phyloP scores from a whole-genome alignment of 2,888 invertebrate genomes.

The Mycalesis mineus region DNA sequence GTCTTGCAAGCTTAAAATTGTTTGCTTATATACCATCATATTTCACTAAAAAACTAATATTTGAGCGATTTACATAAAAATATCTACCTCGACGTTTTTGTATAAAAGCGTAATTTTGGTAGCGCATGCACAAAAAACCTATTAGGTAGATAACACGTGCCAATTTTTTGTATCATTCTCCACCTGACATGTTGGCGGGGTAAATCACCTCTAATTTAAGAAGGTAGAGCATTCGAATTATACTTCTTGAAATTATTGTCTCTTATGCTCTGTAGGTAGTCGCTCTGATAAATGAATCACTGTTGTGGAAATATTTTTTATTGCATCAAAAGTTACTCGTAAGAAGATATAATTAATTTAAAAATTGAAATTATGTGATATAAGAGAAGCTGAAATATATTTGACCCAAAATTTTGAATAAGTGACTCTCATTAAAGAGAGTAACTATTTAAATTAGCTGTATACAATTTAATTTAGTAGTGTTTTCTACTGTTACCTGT shows the following conservation, averaged over 20 bases:
- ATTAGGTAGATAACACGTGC: constrained; percentile 29
- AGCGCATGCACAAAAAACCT: constrained; percentile 21
- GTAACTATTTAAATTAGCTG: too few relatives aligned
- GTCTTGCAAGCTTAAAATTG: constrained; percentile 9
- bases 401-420: too few relatives aligned
- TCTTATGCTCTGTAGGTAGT: neutral
- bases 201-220: constrained; percentile 30
- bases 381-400: neutral
- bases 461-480: too few relatives aligned
- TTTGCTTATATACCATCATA: constrained; percentile 4
- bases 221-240: constrained; percentile 16
- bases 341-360: neutral
- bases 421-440: too few relatives aligned
- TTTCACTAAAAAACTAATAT: neutral
- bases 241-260: constrained; percentile 4
- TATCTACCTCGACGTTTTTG: constrained; percentile 17
- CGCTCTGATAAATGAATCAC: constrained; percentile 7
- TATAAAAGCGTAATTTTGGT: constrained; percentile 23
- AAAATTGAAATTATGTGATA: neutral
- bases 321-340: constrained; percentile 3
- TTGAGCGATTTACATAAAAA: constrained; percentile 2
- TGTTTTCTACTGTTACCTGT: too few relatives aligned
- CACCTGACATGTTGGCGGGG: constrained; percentile 26
- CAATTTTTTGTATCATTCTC: constrained; percentile 21
- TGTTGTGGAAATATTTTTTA: neutral